Base-by-base conservation (phyloP, 2,113 vertebrate genomes). In the Crotophaga sulcirostris region DNA sequence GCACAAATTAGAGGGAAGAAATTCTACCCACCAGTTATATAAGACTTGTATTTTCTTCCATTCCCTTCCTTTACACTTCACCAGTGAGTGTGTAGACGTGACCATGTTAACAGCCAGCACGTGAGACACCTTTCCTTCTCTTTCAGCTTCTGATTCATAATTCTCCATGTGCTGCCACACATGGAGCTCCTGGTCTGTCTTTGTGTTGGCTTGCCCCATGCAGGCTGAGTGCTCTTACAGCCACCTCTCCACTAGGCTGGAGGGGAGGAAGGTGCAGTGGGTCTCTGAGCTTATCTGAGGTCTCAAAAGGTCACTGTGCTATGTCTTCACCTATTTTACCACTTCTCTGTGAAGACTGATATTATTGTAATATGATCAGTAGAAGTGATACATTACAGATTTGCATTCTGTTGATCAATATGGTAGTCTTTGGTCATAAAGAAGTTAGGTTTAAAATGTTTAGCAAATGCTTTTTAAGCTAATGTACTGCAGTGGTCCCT, bases 161-260 rank as follows among this genome's bases (percentile, higher is more conserved):
- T 44, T n/a, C 34, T 55, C 12, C 0, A 0, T 47, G 51, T 15
- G 18, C 6, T 3, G 44, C n/a, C 44, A n/a, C 38, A 44, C 19
- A 51, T 1, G 1, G 23, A 64, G 29, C 2, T 0, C 47, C n/a
- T 25, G 56, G 9, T 31, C 38, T 75, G 13, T 47, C 44, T 59
- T 36, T 2, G 0, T 1, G 1, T 25, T 33, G 23, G 7, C 56
- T 75, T 24, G 13, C 20, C 64, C 25, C 2, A 1, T 2, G 2
- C 55, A 31, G 49, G 31, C 64, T 33, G 38, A 49, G 66, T 1
- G 1, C 34, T 89, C 54, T 78, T 3, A 1, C 42, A 77, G 66
- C 54, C 1, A 0, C 26, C 8, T 42, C 55, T 31, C 38, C 2
- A 1, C 59, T 36, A 26, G 62, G 49, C 73, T 34, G 55, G n/a